Percentiles rank a stretch among this genome's conserved stretches.
Conservation (phyloP, 1,140 invertebrate species). For the Probaryconus sp. region DNA sequence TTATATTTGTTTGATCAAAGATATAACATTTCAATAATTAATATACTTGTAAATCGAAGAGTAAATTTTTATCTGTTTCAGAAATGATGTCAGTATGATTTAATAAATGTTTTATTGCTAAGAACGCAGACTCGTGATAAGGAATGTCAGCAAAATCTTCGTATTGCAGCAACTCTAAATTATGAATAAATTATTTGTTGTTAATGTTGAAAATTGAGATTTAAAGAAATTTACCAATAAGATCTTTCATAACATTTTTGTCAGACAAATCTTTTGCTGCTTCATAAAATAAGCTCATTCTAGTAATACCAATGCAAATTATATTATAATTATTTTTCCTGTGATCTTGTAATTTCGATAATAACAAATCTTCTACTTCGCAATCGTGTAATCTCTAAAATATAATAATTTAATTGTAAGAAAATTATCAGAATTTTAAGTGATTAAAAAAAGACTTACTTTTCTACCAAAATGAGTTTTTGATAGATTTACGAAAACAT, state of each 20-base stretch:
- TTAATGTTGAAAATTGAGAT: slow-evolving; percentile 1
- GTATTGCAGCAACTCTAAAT: slow-evolving; percentile 63
- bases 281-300: slow-evolving; percentile 61
- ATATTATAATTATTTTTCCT: slow-evolving; percentile 47
- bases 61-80: too few species aligned
- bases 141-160: slow-evolving; percentile 58
- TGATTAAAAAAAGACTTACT: slow-evolving; percentile 44
- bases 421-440: slow-evolving; percentile 1
- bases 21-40: too few species aligned
- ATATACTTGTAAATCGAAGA: too few species aligned
- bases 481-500: slow-evolving; percentile 61
- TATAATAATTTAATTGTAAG: slow-evolving; percentile 12
- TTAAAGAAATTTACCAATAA: slow-evolving; percentile 57
- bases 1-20: too few species aligned
- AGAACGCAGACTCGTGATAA: slow-evolving; percentile 57
- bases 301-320: slow-evolving; percentile 60
- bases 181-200: background rate
- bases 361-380: slow-evolving; percentile 61
- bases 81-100: too few species aligned
- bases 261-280: slow-evolving; percentile 61
- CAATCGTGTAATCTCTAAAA: slow-evolving; percentile 56
- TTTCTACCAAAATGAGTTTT: slow-evolving; percentile 59
- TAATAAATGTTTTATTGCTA: slow-evolving; percentile 65
- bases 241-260: slow-evolving; percentile 40
- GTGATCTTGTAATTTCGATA: slow-evolving; percentile 40